Percentiles rank a stretch among this genome's conserved stretches.
Conservation (phyloP, 2,888 invertebrate genomes). For the Lasioglossum malachurum region DNA sequence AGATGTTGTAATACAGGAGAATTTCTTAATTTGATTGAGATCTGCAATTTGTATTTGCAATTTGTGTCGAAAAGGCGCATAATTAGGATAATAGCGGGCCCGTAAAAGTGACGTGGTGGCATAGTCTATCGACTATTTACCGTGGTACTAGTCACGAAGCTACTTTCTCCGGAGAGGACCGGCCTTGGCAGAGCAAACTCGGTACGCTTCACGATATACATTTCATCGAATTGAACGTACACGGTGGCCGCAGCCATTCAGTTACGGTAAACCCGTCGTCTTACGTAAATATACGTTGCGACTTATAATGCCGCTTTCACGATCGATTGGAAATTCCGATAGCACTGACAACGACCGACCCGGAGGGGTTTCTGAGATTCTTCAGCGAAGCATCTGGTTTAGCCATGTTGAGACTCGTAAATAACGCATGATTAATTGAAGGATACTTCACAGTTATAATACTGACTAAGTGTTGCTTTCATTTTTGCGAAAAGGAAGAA, state of each 20-base stretch:
- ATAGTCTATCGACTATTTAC: constrained; percentile 26
- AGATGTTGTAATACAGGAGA: not conserved
- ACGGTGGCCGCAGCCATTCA: constrained; percentile 16
- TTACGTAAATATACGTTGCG: constrained; percentile 55
- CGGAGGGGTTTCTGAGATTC: not conserved
- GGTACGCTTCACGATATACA: constrained; percentile 66
- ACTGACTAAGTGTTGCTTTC: not conserved
- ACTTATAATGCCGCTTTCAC: constrained; percentile 48
- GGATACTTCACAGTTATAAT: not conserved
- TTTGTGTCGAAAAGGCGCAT: not conserved
- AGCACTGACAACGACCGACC: not conserved
- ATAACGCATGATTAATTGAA: constrained; percentile 37
- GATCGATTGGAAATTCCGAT: constrained; percentile 47
- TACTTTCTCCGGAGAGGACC: constrained; percentile 65
- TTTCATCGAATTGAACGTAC: constrained; percentile 66
- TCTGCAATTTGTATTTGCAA: not conserved
- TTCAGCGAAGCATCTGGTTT: not conserved
- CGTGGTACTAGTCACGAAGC: constrained; percentile 26
- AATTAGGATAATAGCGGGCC: not conserved
- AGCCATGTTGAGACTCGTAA: constrained; percentile 5
- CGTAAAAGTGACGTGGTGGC: constrained; percentile 1
- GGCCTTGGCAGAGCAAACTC: constrained; percentile 71
- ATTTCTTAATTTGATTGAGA: not conserved
- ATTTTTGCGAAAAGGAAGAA: not conserved
- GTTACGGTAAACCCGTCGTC: constrained; percentile 40